These are phyloP conservation scores for Lichenostomus cassidix DNA, from an alignment of 2,113 vertebrate genomes.

Conservation along the genomic window DNA sequence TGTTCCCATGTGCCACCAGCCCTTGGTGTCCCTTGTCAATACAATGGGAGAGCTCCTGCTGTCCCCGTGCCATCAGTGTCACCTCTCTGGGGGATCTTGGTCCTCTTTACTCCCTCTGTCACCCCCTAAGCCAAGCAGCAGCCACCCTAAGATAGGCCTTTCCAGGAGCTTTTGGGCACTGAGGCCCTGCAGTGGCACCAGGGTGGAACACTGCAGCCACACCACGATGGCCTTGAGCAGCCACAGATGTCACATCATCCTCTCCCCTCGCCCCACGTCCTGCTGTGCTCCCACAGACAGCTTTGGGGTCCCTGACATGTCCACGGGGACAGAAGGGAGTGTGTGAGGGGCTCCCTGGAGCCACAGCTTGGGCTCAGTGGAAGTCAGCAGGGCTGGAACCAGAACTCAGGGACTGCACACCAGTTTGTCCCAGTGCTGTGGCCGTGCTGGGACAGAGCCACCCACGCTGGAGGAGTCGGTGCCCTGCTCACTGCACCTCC, in stretches of 20 bases:
- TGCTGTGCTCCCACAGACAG: rapidly evolving
- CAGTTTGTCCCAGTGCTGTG: not conserved
- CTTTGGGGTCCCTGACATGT: rapidly evolving
- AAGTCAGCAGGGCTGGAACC: not conserved
- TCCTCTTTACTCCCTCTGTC: not conserved
- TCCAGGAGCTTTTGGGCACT: not conserved
- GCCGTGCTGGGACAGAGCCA: not conserved
- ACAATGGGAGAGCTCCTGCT: not conserved
- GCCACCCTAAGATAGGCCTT: not conserved
- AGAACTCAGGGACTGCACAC: rapidly evolving
- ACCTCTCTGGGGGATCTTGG: not conserved
- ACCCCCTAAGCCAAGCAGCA: not conserved
- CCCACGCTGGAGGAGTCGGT: rapidly evolving
- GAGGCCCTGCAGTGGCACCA: not conserved
- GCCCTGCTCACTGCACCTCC: not conserved
- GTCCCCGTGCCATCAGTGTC: not conserved
- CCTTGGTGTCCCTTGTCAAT: not conserved
- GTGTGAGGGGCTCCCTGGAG: rapidly evolving
- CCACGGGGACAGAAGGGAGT: not conserved
- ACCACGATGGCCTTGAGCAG: not conserved
- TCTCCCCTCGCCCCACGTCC: rapidly evolving
- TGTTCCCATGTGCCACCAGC: not conserved
- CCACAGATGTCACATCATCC: not conserved
- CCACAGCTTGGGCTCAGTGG: not conserved
- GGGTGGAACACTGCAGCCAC: not conserved